Conservation (phyloP, 2,797 vertebrate species). For the Anguilla anguilla region DNA sequence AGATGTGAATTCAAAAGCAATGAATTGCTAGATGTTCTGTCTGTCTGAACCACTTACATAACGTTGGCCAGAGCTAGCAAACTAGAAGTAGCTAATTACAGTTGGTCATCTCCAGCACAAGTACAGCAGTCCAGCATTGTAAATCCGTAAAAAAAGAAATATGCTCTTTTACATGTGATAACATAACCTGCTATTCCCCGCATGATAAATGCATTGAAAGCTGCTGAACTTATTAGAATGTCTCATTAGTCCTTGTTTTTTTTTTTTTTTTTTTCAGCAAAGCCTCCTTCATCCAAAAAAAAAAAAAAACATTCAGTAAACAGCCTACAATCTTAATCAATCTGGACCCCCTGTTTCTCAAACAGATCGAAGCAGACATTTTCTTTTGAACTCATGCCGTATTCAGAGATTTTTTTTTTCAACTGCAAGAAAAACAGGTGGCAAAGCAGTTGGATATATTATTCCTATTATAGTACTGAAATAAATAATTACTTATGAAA, state of each 20-base stretch:
- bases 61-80: no score
- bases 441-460: constrained; percentile 10
- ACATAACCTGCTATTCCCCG: not conserved
- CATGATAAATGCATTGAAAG: not conserved
- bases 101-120: no score
- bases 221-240: not conserved
- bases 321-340: constrained; percentile 1
- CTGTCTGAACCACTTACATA: no score
- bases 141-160: not conserved
- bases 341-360: constrained; percentile 17
- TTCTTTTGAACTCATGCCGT: not conserved
- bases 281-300: not conserved
- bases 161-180: not conserved
- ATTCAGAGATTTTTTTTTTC: not conserved
- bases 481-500: constrained; percentile 7
- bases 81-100: no score
- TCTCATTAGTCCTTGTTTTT: not conserved
- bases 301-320: not conserved
- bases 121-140: not conserved
- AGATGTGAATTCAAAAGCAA: no score
- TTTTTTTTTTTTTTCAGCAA: not conserved
- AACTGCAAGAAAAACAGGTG: constrained; percentile 12
- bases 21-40: no score
- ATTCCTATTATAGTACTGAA: not conserved
- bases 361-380: constrained; percentile 6